phyloP scores from a whole-genome alignment of 2,888 invertebrate genomes.

The Dioctria linearis region DNA sequence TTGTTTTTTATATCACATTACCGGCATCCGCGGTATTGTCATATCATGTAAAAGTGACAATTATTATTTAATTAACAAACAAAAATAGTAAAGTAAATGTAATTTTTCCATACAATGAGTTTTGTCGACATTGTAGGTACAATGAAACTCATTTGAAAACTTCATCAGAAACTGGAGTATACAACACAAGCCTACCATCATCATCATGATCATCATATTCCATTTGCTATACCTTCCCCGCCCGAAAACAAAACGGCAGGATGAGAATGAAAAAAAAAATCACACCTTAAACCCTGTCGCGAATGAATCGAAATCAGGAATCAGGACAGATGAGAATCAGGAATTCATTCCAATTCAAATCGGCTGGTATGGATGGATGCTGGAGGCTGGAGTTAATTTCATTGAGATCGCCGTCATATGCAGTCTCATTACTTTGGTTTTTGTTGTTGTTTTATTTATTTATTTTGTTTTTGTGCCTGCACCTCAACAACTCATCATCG shows the following conservation, averaged over 20 bases:
- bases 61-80: slow-evolving; percentile 49
- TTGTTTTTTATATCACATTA: slow-evolving; percentile 23
- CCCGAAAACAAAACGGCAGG: slow-evolving; percentile 26
- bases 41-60: slow-evolving; percentile 37
- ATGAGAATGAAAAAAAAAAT: slow-evolving; percentile 1
- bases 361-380: background rate
- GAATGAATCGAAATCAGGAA: slow-evolving; percentile 29
- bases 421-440: slow-evolving; percentile 10
- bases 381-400: slow-evolving; percentile 14
- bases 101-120: slow-evolving; percentile 55
- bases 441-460: background rate
- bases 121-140: slow-evolving; percentile 43
- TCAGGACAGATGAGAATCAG: slow-evolving; percentile 23
- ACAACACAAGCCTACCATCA: background rate
- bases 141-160: slow-evolving; percentile 61
- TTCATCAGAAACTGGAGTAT: slow-evolving; percentile 57
- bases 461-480: background rate
- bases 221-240: background rate
- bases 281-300: background rate
- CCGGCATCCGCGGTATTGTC: slow-evolving; percentile 26
- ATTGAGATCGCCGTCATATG: slow-evolving; percentile 42
- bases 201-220: background rate
- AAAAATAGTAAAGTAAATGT: slow-evolving; percentile 42
- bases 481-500: slow-evolving; percentile 36
- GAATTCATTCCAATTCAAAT: slow-evolving; percentile 32